phyloP scores from a whole-genome alignment of 2,888 invertebrate species.

The Amphipyra tragopoginis region DNA sequence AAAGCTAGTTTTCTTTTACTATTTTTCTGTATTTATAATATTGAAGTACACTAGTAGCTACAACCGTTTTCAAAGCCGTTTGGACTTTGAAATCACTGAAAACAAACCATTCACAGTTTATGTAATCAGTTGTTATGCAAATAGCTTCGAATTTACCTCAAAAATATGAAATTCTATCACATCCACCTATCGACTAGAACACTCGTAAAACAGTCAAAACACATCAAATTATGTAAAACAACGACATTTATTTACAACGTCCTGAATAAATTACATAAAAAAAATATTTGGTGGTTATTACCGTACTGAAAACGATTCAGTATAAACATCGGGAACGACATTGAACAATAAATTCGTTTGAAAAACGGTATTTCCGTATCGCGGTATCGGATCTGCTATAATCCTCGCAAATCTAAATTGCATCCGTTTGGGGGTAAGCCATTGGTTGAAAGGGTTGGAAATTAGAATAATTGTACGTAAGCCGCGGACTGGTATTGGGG shows the following conservation, averaged over 20 bases:
- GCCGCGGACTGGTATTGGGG: conserved; percentile 75
- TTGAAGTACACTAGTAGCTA: no score
- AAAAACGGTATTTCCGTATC: conserved; percentile 54
- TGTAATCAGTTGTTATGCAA: background rate
- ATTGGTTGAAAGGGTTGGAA: conserved; percentile 51
- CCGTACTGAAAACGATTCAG: conserved; percentile 43
- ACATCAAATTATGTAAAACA: conserved; percentile 60
- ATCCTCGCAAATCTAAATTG: conserved; percentile 66
- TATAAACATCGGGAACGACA: conserved; percentile 41
- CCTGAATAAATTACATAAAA: conserved; percentile 64
- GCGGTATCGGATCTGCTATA: conserved; percentile 50
- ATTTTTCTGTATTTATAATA: no score
- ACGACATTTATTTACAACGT: conserved; percentile 61
- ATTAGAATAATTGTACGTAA: conserved; percentile 73
- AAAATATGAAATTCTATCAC: conserved; percentile 5
- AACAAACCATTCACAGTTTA: background rate
- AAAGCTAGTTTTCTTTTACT: no score
- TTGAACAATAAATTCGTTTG: conserved; percentile 55
- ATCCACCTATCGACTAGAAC: conserved; percentile 18
- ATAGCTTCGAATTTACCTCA: background rate
- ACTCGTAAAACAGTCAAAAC: conserved; percentile 50
- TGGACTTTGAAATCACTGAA: background rate
- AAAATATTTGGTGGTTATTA: conserved; percentile 44
- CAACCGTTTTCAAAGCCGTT: no score
- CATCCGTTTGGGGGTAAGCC: conserved; percentile 52